phyloP scores from a whole-genome alignment of 2,797 vertebrate species.

The Emys orbicularis region DNA sequence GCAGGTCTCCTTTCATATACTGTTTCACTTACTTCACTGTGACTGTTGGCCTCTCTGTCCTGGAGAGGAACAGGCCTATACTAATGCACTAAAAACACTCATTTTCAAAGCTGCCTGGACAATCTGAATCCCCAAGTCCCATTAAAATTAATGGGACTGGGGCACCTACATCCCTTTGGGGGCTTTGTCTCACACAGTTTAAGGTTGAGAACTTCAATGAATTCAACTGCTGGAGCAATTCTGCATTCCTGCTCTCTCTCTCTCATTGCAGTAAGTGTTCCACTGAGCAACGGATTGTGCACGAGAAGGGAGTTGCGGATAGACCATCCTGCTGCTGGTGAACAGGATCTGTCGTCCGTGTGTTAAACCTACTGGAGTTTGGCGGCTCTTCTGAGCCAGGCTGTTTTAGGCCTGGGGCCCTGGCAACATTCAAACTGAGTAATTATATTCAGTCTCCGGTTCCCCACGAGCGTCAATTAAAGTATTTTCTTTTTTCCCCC shows the following conservation, averaged over 20 bases:
- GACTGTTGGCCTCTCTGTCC: not conserved
- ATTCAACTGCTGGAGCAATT: not conserved
- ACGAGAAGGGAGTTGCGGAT: not conserved
- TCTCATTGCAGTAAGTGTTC: not conserved
- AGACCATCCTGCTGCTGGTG: no score
- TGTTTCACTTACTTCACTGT: not conserved
- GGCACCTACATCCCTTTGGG: not conserved
- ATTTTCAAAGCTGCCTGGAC: not conserved
- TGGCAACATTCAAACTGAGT: rapidly evolving
- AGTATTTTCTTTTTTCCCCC: not conserved
- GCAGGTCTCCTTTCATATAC: not conserved
- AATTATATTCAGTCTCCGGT: rapidly evolving
- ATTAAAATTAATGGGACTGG: rapidly evolving
- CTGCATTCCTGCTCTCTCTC: rapidly evolving
- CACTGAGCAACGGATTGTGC: rapidly evolving
- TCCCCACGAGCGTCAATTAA: not conserved
- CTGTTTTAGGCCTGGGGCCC: rapidly evolving
- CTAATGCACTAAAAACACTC: not conserved
- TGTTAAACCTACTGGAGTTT: not conserved
- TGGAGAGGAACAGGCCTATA: not conserved
- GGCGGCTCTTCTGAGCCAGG: not conserved
- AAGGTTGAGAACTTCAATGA: not conserved
- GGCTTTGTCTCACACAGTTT: not conserved
- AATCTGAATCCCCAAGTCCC: not conserved
- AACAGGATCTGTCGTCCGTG: not conserved